A percentile compares a stretch with the other conserved stretches of the same genome.
These are phyloP conservation scores for Nesoenas mayeri DNA, from an alignment of 2,113 vertebrate species.

Conservation along the genomic window DNA sequence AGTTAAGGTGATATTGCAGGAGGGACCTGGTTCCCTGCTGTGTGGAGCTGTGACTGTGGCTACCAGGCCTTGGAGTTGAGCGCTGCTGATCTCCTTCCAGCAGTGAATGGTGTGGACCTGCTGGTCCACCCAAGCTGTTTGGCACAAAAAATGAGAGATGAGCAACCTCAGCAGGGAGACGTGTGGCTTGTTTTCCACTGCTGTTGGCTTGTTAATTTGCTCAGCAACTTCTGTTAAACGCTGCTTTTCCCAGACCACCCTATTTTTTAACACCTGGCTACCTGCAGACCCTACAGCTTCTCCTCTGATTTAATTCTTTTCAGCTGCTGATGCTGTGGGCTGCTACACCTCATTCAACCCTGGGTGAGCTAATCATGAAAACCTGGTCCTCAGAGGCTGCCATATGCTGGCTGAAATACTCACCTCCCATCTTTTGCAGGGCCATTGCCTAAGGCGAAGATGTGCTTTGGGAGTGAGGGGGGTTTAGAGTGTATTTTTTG, in stretches of 20 bases:
- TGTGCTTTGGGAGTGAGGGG: neutral
- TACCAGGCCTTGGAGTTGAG: neutral
- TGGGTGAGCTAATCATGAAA: neutral
- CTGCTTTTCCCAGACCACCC: neutral
- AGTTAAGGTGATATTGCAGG: neutral
- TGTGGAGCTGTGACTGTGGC: neutral
- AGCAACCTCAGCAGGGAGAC: neutral
- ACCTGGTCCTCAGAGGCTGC: neutral
- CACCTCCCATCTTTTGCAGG: neutral
- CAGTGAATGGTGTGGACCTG: neutral
- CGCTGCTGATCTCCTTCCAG: neutral
- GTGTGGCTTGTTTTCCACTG: neutral
- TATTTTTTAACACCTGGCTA: neutral
- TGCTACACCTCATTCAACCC: neutral
- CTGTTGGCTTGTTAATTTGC: neutral
- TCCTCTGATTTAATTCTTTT: neutral
- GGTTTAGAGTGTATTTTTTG: neutral
- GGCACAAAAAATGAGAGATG: neutral
- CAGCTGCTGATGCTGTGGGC: neutral
- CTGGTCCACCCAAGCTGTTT: neutral
- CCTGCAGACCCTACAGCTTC: neutral
- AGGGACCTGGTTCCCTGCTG: neutral
- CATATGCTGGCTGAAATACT: neutral
- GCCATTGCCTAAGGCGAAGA: accelerated
- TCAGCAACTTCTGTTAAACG: neutral